Percentiles rank a stretch among this genome's conserved stretches.
These are phyloP conservation scores for Dendroctonus ponderosae DNA, from an alignment of 1,140 invertebrate species.

Conservation along the genomic window DNA sequence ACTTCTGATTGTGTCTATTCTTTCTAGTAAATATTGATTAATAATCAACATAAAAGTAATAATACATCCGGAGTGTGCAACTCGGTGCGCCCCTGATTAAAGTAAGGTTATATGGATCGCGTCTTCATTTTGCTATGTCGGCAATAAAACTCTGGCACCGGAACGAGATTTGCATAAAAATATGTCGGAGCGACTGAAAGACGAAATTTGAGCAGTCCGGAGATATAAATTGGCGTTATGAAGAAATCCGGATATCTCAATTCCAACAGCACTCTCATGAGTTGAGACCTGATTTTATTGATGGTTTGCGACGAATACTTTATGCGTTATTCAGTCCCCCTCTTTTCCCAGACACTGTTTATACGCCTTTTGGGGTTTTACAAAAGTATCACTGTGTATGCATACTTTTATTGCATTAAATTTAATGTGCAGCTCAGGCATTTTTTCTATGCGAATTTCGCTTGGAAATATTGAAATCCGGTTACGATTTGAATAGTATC, in stretches of 20 bases:
- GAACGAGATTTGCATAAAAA: constrained; percentile 51
- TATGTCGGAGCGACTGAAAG: constrained; percentile 45
- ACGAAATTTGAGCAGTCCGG: constrained; percentile 38
- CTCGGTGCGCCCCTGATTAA: constrained; percentile 14
- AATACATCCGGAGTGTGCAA: too few species aligned
- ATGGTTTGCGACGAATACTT: constrained; percentile 30
- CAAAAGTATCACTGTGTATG: constrained; percentile 28
- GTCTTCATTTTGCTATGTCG: constrained; percentile 45
- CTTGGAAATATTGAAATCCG: constrained; percentile 8
- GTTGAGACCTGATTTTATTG: constrained; percentile 30
- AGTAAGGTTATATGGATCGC: constrained; percentile 37
- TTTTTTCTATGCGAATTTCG: constrained; percentile 4
- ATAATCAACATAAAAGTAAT: too few species aligned
- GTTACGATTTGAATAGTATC: not conserved
- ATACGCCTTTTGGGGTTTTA: constrained; percentile 19
- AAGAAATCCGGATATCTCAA: constrained; percentile 45
- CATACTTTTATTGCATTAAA: constrained; percentile 29
- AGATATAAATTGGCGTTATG: constrained; percentile 49
- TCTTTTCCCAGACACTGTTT: constrained; percentile 12
- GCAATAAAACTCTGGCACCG: constrained; percentile 49
- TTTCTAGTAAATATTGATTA: too few species aligned
- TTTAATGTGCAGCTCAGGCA: constrained; percentile 14
- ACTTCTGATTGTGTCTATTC: too few species aligned
- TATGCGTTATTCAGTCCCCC: constrained; percentile 22
- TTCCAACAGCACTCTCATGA: constrained; percentile 32